Evolutionary conservation across 2,797 vertebrate genomes (phyloP).

Genomic region (Remorina albescens): DNA sequence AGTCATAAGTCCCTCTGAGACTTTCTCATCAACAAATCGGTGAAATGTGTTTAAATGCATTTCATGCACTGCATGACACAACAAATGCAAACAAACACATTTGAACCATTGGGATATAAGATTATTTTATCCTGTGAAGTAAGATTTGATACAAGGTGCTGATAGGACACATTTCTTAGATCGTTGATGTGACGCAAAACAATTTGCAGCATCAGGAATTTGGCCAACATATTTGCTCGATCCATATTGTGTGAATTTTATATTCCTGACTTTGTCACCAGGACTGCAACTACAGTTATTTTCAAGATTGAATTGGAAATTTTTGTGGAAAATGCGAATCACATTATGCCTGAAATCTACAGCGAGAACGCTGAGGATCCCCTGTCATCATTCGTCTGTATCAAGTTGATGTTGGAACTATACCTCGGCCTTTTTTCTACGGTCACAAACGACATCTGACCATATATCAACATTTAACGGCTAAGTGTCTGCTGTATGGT

Average conservation of each 20-base stretch:
- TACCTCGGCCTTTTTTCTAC: not conserved
- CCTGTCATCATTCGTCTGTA: too few relatives aligned
- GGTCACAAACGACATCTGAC: not conserved
- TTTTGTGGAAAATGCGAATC: not conserved
- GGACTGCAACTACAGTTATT: not conserved
- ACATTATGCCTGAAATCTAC: not conserved
- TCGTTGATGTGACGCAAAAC: not conserved
- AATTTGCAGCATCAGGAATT: not conserved
- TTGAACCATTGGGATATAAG: not conserved
- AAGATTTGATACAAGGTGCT: not conserved
- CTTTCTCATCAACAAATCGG: slow-evolving; percentile 15
- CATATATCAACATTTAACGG: not conserved
- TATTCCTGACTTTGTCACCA: not conserved
- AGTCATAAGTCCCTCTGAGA: slow-evolving; percentile 54
- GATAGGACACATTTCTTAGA: not conserved
- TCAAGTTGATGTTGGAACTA: too few relatives aligned
- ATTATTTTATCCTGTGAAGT: not conserved
- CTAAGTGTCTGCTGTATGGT: not conserved
- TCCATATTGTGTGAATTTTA: not conserved
- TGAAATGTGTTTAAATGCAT: slow-evolving; percentile 15
- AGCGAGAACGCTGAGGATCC: too few relatives aligned
- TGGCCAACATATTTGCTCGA: too few relatives aligned
- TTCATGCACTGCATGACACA: not conserved
- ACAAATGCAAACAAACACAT: not conserved
- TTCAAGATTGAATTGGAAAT: too few relatives aligned